phyloP scores from a whole-genome alignment of 2,888 invertebrate genomes.

The Drosophila longiperda region DNA sequence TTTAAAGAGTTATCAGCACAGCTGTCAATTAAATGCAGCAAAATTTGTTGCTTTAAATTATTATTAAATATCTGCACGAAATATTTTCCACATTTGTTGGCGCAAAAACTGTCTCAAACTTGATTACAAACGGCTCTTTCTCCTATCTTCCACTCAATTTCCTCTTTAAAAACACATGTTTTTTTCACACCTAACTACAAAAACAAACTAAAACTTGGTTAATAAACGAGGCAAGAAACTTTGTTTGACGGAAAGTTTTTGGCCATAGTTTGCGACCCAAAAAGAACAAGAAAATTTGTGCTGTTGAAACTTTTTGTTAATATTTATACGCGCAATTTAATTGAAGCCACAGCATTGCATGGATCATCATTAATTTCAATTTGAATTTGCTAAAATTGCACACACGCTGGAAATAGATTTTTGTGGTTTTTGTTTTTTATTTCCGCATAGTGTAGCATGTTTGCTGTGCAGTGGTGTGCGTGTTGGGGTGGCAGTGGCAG shows the following conservation, averaged over 20 bases:
- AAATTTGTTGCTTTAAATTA: not conserved
- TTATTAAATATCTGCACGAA: not conserved
- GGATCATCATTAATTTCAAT: slow-evolving; percentile 35
- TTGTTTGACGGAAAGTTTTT: not conserved
- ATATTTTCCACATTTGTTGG: not conserved
- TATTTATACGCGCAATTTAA: not conserved
- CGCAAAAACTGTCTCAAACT: slow-evolving; percentile 1
- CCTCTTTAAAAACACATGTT: slow-evolving; percentile 10
- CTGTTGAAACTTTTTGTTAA: slow-evolving; percentile 2
- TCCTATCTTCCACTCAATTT: not conserved
- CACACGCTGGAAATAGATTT: slow-evolving; percentile 35
- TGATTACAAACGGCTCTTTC: not conserved
- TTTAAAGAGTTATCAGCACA: slow-evolving; percentile 13
- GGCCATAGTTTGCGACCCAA: not conserved
- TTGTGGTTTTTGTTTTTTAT: slow-evolving; percentile 15
- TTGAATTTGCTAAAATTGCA: slow-evolving; percentile 25
- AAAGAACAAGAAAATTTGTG: not conserved
- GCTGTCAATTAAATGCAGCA: not conserved
- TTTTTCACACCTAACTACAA: slow-evolving; percentile 1
- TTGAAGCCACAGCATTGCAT: not conserved
- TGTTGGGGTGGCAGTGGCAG: not conserved
- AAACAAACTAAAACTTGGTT: slow-evolving; percentile 14
- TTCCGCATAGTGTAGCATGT: slow-evolving; percentile 43
- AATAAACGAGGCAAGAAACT: slow-evolving; percentile 10
- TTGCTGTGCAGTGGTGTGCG: not conserved